Percentiles rank a stretch among this genome's conserved stretches.
These are phyloP conservation scores for Sclerurus mexicanus DNA, from an alignment of 2,113 vertebrate genomes.

Conservation along the genomic window DNA sequence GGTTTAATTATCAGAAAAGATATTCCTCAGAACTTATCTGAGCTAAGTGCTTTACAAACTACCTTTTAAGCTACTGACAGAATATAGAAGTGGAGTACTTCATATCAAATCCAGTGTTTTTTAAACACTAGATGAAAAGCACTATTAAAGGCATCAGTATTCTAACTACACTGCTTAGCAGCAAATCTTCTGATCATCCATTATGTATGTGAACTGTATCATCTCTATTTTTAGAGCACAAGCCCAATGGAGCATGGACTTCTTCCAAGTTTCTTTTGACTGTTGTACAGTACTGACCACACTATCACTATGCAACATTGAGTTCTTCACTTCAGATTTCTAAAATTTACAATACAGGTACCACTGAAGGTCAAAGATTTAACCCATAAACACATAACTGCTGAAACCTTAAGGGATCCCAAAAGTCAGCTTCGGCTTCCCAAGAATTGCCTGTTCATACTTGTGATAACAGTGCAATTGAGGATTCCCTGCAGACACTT, in stretches of 20 bases:
- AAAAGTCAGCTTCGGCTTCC: neutral
- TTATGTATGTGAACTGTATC: neutral
- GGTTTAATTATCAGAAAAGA: neutral
- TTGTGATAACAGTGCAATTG: neutral
- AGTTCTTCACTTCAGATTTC: neutral
- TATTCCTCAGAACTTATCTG: neutral
- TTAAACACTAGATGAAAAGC: neutral
- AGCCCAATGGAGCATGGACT: neutral
- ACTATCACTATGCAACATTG: rapidly evolving
- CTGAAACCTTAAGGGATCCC: neutral
- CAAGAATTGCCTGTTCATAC: neutral
- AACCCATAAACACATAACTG: neutral
- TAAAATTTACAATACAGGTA: neutral
- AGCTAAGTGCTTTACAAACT: neutral
- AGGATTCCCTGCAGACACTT: neutral
- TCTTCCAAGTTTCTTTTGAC: neutral
- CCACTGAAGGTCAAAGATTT: neutral
- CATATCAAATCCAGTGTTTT: neutral
- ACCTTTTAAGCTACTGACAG: neutral
- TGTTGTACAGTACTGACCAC: neutral
- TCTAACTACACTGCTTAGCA: neutral
- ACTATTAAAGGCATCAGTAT: neutral
- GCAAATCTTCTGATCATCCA: neutral
- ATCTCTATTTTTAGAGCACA: neutral
- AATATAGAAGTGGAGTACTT: neutral